These are phyloP conservation scores for Eidolon dupreanum DNA, from an alignment of 2,797 vertebrate species.

Conservation along the genomic window DNA sequence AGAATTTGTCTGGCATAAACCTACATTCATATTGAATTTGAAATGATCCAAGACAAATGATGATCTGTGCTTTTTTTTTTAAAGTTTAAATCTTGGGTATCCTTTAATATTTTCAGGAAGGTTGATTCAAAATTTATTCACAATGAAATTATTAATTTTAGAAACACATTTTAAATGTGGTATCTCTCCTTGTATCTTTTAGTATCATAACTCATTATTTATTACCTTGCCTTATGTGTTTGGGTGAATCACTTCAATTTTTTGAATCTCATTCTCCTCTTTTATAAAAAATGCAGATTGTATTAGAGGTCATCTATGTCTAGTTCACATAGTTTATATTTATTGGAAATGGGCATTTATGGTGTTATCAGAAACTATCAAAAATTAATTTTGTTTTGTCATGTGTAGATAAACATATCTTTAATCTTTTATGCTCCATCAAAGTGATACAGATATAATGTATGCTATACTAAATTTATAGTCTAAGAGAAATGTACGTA, in stretches of 20 bases:
- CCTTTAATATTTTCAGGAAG: background rate
- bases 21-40: background rate
- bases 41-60: background rate
- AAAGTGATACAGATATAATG: background rate
- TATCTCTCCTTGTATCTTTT: background rate
- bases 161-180: background rate
- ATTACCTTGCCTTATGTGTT: background rate
- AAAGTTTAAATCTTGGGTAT: background rate
- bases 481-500: background rate
- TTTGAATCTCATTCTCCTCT: background rate
- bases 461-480: background rate
- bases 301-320: background rate
- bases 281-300: background rate
- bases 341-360: background rate
- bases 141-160: background rate
- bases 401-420: background rate
- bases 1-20: background rate
- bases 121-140: background rate
- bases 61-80: background rate
- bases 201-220: background rate
- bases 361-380: background rate
- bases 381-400: background rate
- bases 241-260: background rate
- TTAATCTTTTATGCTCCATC: background rate
- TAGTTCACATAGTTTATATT: background rate